A percentile compares a stretch with the other conserved stretches of the same genome.
Conservation (phyloP, 2,888 invertebrate species). For the Seira ritae region DNA sequence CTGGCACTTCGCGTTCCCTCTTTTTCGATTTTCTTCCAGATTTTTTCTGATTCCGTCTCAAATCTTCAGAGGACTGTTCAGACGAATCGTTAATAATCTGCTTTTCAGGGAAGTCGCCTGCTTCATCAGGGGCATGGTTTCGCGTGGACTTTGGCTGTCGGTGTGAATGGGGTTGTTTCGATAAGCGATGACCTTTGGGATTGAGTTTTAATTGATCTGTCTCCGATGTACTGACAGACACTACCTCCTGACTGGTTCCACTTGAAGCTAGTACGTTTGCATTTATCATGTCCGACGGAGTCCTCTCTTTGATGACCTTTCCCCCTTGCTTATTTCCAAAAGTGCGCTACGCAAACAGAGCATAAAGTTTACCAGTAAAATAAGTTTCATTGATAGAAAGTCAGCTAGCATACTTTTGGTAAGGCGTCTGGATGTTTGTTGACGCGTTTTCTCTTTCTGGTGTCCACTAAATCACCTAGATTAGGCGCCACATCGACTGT, state of each 20-base stretch:
- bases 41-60: neutral
- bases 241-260: constrained; percentile 28
- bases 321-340: constrained; percentile 15
- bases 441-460: neutral
- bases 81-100: neutral
- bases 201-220: constrained; percentile 24
- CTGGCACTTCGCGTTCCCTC: neutral
- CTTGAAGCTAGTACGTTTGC: constrained; percentile 28
- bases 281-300: constrained; percentile 53
- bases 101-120: constrained; percentile 41
- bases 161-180: constrained; percentile 6
- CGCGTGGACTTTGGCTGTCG: constrained; percentile 25
- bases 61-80: constrained; percentile 17
- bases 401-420: neutral
- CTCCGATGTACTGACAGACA: constrained; percentile 33
- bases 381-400: neutral
- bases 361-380: neutral
- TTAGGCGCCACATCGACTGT: constrained; percentile 42
- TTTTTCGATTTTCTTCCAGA: constrained; percentile 11
- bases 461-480: constrained; percentile 6
- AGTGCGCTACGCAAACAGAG: neutral
- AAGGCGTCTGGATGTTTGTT: neutral
- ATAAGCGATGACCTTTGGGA: constrained; percentile 11
- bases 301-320: constrained; percentile 37
- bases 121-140: neutral